Conservation (phyloP, 2,113 vertebrate species). For the Neodontobutis hainanensis region DNA sequence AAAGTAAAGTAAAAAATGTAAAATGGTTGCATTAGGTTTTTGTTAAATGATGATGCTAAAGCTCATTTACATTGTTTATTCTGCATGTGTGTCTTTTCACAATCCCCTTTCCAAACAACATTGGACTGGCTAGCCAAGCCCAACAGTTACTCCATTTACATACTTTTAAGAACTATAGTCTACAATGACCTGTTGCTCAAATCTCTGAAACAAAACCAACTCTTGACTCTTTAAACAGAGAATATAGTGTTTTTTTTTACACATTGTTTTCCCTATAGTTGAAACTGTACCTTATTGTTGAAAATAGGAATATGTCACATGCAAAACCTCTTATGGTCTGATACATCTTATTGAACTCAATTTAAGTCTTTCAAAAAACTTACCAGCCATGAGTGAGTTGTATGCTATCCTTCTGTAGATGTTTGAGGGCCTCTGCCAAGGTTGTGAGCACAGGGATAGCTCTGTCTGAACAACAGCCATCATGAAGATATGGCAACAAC, state of each 20-base stretch:
- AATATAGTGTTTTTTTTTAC: too few relatives aligned
- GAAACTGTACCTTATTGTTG: too few relatives aligned
- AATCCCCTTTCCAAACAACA: too few relatives aligned
- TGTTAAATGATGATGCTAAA: too few relatives aligned
- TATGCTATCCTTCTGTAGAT: constrained; percentile 62
- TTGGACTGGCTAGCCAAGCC: too few relatives aligned
- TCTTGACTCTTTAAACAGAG: too few relatives aligned
- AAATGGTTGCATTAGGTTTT: too few relatives aligned
- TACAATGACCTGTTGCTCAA: neutral
- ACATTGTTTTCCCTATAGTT: too few relatives aligned
- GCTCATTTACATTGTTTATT: neutral
- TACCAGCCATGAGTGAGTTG: constrained; percentile 78
- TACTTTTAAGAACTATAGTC: neutral
- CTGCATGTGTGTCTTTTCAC: neutral
- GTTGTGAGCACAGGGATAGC: constrained; percentile 22
- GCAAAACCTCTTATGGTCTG: too few relatives aligned
- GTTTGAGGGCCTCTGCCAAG: constrained; percentile 22
- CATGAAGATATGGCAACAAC: constrained; percentile 14
- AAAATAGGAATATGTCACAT: too few relatives aligned
- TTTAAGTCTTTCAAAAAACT: constrained; percentile 17
- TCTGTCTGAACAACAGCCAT: constrained; percentile 65
- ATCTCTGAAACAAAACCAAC: neutral
- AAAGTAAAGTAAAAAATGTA: neutral
- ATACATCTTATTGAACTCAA: neutral
- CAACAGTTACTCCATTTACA: too few relatives aligned